Evolutionary conservation across 2,113 vertebrate genomes (phyloP).

Genomic region (Entelurus aequoreus): DNA sequence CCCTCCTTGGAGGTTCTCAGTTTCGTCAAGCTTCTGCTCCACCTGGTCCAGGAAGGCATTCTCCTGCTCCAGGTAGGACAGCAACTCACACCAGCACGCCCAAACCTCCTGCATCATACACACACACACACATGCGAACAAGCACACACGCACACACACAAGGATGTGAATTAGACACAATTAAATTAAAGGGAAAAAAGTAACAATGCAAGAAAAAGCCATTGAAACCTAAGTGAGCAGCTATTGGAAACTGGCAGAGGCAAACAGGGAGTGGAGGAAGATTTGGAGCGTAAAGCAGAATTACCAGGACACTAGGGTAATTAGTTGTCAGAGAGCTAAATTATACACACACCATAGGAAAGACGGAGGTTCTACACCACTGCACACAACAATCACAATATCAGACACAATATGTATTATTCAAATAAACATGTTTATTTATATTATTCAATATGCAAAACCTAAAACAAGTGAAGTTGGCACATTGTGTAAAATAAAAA

Average conservation of each 20-base stretch:
- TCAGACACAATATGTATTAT: not conserved
- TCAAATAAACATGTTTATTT: no score
- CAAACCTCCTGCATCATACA: slow-evolving; percentile 84
- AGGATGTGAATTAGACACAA: not conserved
- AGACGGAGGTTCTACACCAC: not conserved
- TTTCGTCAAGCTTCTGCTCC: slow-evolving; percentile 84
- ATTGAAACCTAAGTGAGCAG: not conserved
- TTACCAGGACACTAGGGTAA: slow-evolving; percentile 3
- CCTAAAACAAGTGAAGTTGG: no score
- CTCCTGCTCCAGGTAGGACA: slow-evolving; percentile 89
- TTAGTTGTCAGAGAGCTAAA: slow-evolving; percentile 2
- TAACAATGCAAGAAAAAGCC: not conserved
- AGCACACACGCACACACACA: not conserved
- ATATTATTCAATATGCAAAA: no score
- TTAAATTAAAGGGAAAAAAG: not conserved
- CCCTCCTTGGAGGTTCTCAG: slow-evolving; percentile 80
- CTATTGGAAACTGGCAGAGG: not conserved
- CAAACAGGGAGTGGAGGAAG: not conserved
- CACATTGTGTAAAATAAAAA: no score
- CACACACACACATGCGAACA: not conserved
- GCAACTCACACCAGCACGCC: slow-evolving; percentile 90
- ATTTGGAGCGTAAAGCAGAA: not conserved
- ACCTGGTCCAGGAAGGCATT: slow-evolving; percentile 89
- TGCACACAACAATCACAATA: not conserved
- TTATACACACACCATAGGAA: not conserved